A percentile compares a stretch with the other conserved stretches of the same genome.
phyloP scores from a whole-genome alignment of 2,797 vertebrate species.

The Lepilemur ruficaudatus region DNA sequence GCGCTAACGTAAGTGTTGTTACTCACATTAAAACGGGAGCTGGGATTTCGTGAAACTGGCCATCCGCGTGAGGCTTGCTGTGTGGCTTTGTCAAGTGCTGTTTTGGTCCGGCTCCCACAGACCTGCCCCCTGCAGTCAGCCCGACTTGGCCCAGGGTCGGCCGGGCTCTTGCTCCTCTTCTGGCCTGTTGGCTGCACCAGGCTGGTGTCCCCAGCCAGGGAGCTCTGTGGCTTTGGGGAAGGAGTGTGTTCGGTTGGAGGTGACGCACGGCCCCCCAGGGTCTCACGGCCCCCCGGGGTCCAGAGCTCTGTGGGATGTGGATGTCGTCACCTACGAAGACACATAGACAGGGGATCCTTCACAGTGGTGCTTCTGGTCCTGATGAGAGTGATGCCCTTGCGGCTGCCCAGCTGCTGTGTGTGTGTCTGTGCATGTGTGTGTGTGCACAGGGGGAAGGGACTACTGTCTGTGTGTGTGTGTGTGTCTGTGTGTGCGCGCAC shows the following conservation, averaged over 20 bases:
- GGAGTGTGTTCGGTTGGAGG: background rate
- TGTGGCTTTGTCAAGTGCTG: background rate
- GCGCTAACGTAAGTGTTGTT: accelerated
- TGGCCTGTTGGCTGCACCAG: accelerated
- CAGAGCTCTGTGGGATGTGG: too few species aligned
- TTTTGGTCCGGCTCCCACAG: background rate
- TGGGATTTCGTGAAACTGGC: background rate
- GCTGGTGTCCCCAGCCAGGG: background rate
- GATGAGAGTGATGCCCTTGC: background rate
- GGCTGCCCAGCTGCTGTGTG: background rate
- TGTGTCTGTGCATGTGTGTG: background rate
- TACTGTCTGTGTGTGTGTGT: too few species aligned
- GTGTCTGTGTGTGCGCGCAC: too few species aligned
- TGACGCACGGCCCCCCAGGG: too few species aligned
- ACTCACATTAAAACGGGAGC: background rate
- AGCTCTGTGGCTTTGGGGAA: background rate
- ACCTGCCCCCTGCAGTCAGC: accelerated
- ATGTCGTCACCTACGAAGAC: background rate
- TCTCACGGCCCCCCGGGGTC: too few species aligned
- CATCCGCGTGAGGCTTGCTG: accelerated
- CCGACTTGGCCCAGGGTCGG: background rate
- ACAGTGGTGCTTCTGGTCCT: background rate
- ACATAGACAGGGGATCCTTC: accelerated
- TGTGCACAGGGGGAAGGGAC: too few species aligned
- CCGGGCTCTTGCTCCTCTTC: background rate